phyloP scores from a whole-genome alignment of 2,888 invertebrate species.

The Drosophila mulleri region DNA sequence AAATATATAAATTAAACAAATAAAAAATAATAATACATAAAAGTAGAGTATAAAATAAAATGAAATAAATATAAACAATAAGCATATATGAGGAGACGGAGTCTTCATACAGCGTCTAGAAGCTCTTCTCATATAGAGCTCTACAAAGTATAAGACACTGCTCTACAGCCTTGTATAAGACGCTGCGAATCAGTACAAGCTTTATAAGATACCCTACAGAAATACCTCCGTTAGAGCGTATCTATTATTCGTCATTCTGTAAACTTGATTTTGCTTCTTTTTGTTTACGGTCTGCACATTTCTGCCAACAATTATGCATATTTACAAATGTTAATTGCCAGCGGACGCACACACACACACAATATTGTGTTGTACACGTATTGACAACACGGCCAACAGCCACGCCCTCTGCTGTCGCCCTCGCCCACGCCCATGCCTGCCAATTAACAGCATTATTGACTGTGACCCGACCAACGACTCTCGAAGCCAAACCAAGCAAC shows the following conservation, averaged over 20 bases:
- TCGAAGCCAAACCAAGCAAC: slow-evolving; percentile 15
- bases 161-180: not conserved
- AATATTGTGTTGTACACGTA: slow-evolving; percentile 38
- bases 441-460: slow-evolving; percentile 78
- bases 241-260: not conserved
- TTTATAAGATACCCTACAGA: not conserved
- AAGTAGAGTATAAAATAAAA: not conserved
- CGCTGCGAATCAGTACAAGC: no score
- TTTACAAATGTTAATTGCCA: slow-evolving; percentile 78
- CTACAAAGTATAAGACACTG: not conserved
- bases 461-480: slow-evolving; percentile 29
- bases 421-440: slow-evolving; percentile 23
- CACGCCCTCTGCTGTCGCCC: slow-evolving; percentile 26
- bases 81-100: not conserved
- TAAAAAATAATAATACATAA: not conserved
- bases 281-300: slow-evolving; percentile 33
- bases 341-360: slow-evolving; percentile 47
- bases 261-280: not conserved
- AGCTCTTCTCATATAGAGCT: not conserved
- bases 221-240: not conserved
- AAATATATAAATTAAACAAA: not conserved
- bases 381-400: slow-evolving; percentile 14
- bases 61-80: not conserved
- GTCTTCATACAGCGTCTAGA: not conserved
- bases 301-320: slow-evolving; percentile 73